phyloP scores from a whole-genome alignment of 2,797 vertebrate species.

The Crocodylus rhombifer region DNA sequence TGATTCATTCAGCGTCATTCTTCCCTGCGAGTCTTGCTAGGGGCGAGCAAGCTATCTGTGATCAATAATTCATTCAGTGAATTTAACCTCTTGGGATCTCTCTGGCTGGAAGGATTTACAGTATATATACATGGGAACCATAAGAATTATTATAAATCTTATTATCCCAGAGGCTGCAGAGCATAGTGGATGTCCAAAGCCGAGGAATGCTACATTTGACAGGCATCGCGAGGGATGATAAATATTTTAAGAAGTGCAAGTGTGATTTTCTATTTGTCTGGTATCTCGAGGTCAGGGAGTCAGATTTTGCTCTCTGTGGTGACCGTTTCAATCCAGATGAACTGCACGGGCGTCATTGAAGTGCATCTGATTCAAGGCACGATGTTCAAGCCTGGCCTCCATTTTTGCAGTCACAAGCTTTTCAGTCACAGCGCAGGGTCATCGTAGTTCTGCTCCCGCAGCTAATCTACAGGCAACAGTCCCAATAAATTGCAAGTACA shows the following conservation, averaged over 20 bases:
- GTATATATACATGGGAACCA: not conserved
- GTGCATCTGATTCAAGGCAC: constrained; percentile 16
- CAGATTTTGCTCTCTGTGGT: constrained; percentile 3
- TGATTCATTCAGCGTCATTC: not conserved
- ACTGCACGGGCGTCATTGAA: not conserved
- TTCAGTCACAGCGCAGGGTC: constrained; percentile 23
- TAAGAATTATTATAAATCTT: constrained; percentile 8
- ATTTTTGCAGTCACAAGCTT: constrained; percentile 42
- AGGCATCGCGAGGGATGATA: constrained; percentile 10
- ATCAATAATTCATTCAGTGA: not conserved
- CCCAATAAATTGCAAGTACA: not conserved
- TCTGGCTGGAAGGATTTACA: not conserved
- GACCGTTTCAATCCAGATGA: constrained; percentile 21
- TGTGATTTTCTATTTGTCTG: not conserved
- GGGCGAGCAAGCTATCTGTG: not conserved
- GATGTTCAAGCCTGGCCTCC: not conserved
- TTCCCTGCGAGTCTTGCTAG: not conserved
- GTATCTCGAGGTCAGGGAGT: not conserved
- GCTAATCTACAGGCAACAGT: constrained; percentile 42
- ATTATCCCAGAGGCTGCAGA: constrained; percentile 20
- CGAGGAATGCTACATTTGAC: not conserved
- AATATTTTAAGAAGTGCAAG: constrained; percentile 32
- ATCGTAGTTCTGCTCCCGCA: not conserved
- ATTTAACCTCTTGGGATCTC: not conserved
- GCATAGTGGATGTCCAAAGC: not conserved